These are phyloP conservation scores for Upupa epops DNA, from an alignment of 2,113 vertebrate genomes.

Conservation along the genomic window DNA sequence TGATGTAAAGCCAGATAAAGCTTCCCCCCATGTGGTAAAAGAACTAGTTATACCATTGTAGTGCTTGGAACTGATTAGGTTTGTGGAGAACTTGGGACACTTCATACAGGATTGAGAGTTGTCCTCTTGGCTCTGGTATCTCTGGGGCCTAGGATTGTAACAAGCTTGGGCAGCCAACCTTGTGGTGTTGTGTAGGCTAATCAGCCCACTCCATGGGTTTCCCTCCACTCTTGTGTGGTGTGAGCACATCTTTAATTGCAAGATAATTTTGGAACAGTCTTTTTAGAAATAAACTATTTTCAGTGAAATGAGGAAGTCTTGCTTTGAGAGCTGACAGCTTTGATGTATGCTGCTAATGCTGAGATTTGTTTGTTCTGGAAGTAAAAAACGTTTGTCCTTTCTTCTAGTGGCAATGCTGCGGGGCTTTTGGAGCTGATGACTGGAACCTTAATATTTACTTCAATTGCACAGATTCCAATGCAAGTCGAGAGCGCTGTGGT, in stretches of 20 bases:
- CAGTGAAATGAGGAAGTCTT: not conserved
- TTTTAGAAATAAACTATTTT: not conserved
- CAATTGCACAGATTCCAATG: conserved; percentile 94
- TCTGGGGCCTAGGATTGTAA: not conserved
- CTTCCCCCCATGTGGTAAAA: not conserved
- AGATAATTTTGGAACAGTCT: not conserved
- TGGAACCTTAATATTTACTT: conserved; percentile 99
- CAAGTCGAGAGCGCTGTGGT: conserved; percentile 93
- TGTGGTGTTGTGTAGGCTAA: not conserved
- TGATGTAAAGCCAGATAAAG: not conserved
- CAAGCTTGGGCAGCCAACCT: not conserved
- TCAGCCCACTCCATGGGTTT: not conserved
- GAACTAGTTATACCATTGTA: not conserved
- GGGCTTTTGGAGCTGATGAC: conserved; percentile 93
- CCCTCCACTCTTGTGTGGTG: not conserved
- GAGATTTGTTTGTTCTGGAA: not conserved
- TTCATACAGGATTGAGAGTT: not conserved
- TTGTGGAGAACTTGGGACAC: not conserved
- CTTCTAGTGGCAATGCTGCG: conserved; percentile 95
- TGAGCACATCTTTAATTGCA: not conserved
- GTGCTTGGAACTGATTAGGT: not conserved
- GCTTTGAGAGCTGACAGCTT: not conserved
- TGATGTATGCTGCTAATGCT: not conserved
- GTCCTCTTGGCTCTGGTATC: not conserved
- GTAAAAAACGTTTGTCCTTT: conserved; percentile 1